Base-by-base conservation (phyloP, 1,140 invertebrate genomes). In the Apis dorsata region DNA sequence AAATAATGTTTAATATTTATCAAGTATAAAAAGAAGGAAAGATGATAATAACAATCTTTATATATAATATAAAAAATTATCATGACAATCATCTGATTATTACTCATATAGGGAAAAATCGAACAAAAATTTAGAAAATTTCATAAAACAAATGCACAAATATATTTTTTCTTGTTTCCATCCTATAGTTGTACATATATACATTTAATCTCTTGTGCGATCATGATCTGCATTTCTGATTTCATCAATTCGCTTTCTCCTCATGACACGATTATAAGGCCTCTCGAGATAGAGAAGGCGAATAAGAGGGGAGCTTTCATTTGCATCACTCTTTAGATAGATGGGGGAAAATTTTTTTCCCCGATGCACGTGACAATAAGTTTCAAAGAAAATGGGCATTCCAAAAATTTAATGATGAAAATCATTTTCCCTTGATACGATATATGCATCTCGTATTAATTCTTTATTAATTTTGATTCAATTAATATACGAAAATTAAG, bases 221-320 rank as follows among this genome's bases (percentile, higher is more conserved):
- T 86, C 86, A 76, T 87, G 88, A 92, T 91, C 88, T 90, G 90
- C 90, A 91, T 91, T 92, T 91, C 87, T 91, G 90, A 91, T 92
- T 91, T 86, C 85, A 92, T 92, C 89, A 89, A 87, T 91, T 90
- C 76, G 71, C 80, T 88, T 78, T 79, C 82, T 74, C 63, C 82
- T 74, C 63, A 63, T 76, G 80, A 90, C 89, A 72, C n/a, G 85
- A 71, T 85, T 70, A 70, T 78, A 59, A 84, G 83, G 11, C 28
- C 53, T 68, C 65, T 55, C 17, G 83, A 81, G 44, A 53, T 21
- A 19, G 28, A 74, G 81, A 81, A 62, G 72, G 49, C 15, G 24
- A 72, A 78, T 11, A 21, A 21, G 73, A 57, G 34, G n/a, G 51
- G 74, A 12, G 62, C 60, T 85, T 75, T 78, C 77, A 88, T 88